Evolutionary conservation across 2,113 vertebrate species (phyloP).

Genomic region (Nibea coibor): DNA sequence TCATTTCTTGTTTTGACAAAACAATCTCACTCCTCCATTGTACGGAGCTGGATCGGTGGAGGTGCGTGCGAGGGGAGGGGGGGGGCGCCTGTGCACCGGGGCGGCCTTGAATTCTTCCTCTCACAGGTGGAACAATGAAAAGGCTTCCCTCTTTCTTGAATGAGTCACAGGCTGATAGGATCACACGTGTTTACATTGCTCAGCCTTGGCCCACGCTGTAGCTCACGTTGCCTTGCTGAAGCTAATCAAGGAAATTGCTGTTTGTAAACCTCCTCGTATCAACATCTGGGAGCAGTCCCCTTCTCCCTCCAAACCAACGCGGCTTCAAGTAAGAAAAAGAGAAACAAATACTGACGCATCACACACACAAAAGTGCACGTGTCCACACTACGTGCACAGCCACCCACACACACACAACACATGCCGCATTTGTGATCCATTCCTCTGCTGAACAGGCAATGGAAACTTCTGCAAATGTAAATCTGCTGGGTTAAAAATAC

Average conservation of each 20-base stretch:
- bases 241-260: slow-evolving; percentile 84
- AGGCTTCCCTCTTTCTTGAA: slow-evolving; percentile 66
- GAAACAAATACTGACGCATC: slow-evolving; percentile 59
- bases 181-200: slow-evolving; percentile 72
- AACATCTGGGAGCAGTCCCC: slow-evolving; percentile 79
- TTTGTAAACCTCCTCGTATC: slow-evolving; percentile 81
- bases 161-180: slow-evolving; percentile 60
- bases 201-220: slow-evolving; percentile 48
- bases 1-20: slow-evolving; percentile 52
- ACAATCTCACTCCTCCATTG: slow-evolving; percentile 45
- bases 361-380: slow-evolving; percentile 32
- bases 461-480: slow-evolving; percentile 88
- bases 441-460: slow-evolving; percentile 82
- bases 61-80: background rate
- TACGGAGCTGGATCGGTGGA: background rate
- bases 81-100: background rate
- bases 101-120: slow-evolving; percentile 57
- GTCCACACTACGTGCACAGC: slow-evolving; percentile 33
- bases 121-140: slow-evolving; percentile 76
- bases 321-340: slow-evolving; percentile 51
- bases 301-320: slow-evolving; percentile 54
- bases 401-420: slow-evolving; percentile 45
- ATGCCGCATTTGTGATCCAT: slow-evolving; percentile 79
- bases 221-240: slow-evolving; percentile 70
- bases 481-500: slow-evolving; percentile 88